Base-by-base conservation (phyloP, 2,113 vertebrate species). In the Scomber scombrus region DNA sequence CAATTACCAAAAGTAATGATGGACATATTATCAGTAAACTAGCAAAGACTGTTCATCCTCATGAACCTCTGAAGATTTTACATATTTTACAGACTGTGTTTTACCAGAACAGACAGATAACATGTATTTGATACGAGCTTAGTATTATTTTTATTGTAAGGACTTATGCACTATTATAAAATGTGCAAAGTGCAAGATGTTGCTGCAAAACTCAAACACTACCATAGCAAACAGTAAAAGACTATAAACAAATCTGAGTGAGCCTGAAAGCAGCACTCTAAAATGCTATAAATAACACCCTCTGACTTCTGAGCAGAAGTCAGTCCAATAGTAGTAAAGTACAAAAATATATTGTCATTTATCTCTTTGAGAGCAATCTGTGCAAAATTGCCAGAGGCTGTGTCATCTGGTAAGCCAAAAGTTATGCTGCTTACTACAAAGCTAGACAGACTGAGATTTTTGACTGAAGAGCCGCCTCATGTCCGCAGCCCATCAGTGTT, bases 401-500 rank as follows among this genome's bases (percentile, higher is more conserved):
- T 12, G 57, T 80, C 63, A 86, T 91, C 89, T 89, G 90, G 47
- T 85, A 71, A 54, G 89, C 78, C 86, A 75, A 14, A 79, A 85
- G 87, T 82, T 19, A 78, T 68, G 63, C 50, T 82, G 75, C 85
- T 76, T 62, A 52, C 62, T 71, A 67, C 75, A 55, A 62, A 73
- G 62, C 29, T 52, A 8, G 69, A 74, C 86, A 88, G 85, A 90
- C 69, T 86, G 83, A 57, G 71, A 63, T 61, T 81, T 84, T 58
- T 74, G 70, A 89, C 56, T 40, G 63, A 71, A 60, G 63, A 79
- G 63, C 62, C 18, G 45, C 58, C 75, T 78, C 43, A 26, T 75
- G 71, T 61, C 78, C 71, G 10, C 70, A 40, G 70, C 46, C 66
- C 70, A 60, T 70, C 45, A 0, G 52, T 55, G 72, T 46, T 8